phyloP scores from a whole-genome alignment of 2,113 vertebrate species.

The Asarcornis scutulata region DNA sequence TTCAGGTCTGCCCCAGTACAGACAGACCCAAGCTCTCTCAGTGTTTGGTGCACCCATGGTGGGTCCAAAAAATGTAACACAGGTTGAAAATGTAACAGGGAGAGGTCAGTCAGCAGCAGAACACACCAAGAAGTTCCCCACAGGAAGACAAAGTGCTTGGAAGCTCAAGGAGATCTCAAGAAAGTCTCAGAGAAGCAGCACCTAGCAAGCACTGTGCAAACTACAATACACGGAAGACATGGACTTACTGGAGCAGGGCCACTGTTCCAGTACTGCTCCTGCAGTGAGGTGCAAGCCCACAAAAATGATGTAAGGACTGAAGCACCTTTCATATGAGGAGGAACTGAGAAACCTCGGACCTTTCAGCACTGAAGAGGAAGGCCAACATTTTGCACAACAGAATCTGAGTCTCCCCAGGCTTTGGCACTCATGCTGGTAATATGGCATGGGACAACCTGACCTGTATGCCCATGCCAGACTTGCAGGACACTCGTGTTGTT shows the following conservation, averaged over 20 bases:
- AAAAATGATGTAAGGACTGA: background rate
- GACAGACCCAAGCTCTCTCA: fast-evolving
- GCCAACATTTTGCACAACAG: background rate
- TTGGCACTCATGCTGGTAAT: background rate
- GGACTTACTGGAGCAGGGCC: background rate
- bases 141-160: background rate
- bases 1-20: background rate
- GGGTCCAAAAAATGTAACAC: background rate
- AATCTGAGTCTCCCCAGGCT: background rate
- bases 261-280: too few relatives aligned
- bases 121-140: background rate
- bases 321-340: background rate
- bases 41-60: background rate
- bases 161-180: background rate
- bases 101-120: background rate
- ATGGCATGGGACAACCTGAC: background rate
- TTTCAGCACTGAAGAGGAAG: background rate
- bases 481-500: background rate
- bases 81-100: background rate
- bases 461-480: background rate
- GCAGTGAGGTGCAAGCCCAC: background rate
- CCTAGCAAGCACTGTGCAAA: background rate
- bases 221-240: background rate
- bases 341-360: background rate
- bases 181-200: fast-evolving